Base-by-base conservation (phyloP, 1,140 invertebrate genomes). In the Sitophilus oryzae region DNA sequence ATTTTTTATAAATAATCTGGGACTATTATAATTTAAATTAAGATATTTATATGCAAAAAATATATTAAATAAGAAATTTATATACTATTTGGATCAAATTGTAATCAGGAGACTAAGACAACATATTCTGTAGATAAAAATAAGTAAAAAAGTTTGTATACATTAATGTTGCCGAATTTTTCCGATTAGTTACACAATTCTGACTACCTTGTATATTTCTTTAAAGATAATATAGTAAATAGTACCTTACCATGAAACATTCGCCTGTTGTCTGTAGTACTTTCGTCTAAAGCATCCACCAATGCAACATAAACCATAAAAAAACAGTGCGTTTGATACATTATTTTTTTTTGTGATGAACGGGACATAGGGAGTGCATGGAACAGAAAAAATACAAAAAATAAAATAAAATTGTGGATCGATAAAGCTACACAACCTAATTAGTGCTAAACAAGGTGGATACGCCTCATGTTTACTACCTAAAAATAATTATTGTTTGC, bases 161-260 rank as follows among this genome's bases (percentile, higher is more conserved):
- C n/a, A n/a, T n/a, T n/a, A n/a, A n/a, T n/a, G n/a, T n/a, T n/a
- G n/a, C n/a, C n/a, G n/a, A n/a, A n/a, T n/a, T n/a, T n/a, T n/a
- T n/a, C n/a, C n/a, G n/a, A n/a, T n/a, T n/a, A n/a, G n/a, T n/a
- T n/a, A n/a, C n/a, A n/a, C n/a, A n/a, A n/a, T n/a, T n/a, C n/a
- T n/a, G n/a, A n/a, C n/a, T n/a, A n/a, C n/a, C n/a, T n/a, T n/a
- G n/a, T n/a, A n/a, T n/a, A n/a, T n/a, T n/a, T n/a, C n/a, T n/a
- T n/a, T n/a, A n/a, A n/a, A n/a, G n/a, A n/a, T n/a, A 36, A 40
- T 40, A 40, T 14, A 25, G 1, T 19, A 9, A 36, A 15, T 30
- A 8, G 23, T 19, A 19, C 19, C 53, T 56, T 56, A 56, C 53
- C 53, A 44, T 46, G 44, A 34, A 49, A 56, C 15, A 49, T 9